Percentiles rank a stretch among this genome's conserved stretches.
Conservation (phyloP, 2,797 vertebrate species). For the Threskiornis aethiopicus region DNA sequence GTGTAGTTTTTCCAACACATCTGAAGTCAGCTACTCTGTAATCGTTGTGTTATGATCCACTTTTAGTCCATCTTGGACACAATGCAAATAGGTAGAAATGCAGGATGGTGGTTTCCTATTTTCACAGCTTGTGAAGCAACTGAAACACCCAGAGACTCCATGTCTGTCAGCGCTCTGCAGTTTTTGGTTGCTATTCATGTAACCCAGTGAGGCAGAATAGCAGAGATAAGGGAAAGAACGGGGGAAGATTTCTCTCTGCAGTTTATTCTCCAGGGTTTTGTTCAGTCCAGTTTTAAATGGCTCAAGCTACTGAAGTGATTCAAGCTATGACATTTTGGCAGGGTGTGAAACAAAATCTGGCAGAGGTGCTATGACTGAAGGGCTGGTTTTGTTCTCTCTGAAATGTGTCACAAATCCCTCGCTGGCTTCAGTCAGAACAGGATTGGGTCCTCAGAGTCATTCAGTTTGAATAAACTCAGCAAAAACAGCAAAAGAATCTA, state of each 20-base stretch:
- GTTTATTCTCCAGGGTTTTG: slow-evolving; percentile 33
- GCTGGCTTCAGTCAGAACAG: not conserved
- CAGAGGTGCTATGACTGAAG: slow-evolving; percentile 7
- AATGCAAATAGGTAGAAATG: not conserved
- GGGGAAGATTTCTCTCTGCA: not conserved
- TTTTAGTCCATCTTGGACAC: not conserved
- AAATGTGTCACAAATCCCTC: slow-evolving; percentile 22
- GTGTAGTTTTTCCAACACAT: not conserved
- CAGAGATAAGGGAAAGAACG: slow-evolving; percentile 13
- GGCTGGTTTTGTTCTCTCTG: slow-evolving; percentile 10
- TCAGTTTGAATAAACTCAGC: not conserved
- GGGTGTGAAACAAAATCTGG: slow-evolving; percentile 50
- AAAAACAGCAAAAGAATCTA: not conserved
- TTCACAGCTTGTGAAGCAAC: not conserved
- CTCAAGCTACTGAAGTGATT: slow-evolving; percentile 36
- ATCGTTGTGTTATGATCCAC: not conserved
- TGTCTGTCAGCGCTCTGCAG: not conserved
- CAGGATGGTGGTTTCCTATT: not conserved
- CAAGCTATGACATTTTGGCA: slow-evolving; percentile 49
- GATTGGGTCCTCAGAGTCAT: not conserved
- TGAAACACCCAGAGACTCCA: not conserved
- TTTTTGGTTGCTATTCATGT: not conserved
- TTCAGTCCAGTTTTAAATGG: slow-evolving; percentile 29
- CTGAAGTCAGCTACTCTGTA: not conserved
- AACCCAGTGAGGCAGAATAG: slow-evolving; percentile 27